These are phyloP conservation scores for Cosmia pyralina DNA, from an alignment of 2,888 invertebrate genomes.

Conservation along the genomic window DNA sequence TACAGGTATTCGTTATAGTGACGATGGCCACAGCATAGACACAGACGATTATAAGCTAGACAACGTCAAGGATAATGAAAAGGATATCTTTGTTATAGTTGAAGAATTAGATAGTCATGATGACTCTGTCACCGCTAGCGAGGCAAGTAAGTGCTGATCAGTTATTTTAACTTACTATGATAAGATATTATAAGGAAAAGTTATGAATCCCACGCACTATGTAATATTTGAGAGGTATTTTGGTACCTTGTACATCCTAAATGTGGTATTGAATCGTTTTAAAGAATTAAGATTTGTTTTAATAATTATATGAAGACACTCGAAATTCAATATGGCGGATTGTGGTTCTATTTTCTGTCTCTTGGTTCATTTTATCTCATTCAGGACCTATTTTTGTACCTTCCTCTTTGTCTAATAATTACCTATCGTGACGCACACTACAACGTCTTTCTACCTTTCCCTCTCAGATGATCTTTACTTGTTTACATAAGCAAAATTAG, in stretches of 20 bases:
- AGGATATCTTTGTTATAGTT: neutral
- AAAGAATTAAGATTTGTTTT: no score
- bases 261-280: neutral
- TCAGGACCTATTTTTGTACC: neutral
- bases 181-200: neutral
- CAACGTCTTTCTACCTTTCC: no score
- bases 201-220: neutral
- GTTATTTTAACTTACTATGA: neutral
- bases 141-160: constrained; percentile 23
- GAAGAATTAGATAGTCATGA: neutral
- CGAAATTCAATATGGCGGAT: neutral
- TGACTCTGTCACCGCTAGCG: constrained; percentile 27
- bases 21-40: neutral
- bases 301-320: no score
- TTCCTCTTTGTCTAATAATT: no score
- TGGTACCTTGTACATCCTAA: neutral
- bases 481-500: no score
- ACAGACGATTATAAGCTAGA: neutral
- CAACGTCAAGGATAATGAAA: neutral
- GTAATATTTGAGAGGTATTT: no score
- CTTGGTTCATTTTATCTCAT: neutral
- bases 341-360: neutral
- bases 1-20: constrained; percentile 30
- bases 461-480: no score
- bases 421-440: no score